Evolutionary conservation across 2,797 vertebrate species (phyloP), one percentile per base, ranked within the genome.

Genomic region (Tamandua tetradactyla): DNA sequence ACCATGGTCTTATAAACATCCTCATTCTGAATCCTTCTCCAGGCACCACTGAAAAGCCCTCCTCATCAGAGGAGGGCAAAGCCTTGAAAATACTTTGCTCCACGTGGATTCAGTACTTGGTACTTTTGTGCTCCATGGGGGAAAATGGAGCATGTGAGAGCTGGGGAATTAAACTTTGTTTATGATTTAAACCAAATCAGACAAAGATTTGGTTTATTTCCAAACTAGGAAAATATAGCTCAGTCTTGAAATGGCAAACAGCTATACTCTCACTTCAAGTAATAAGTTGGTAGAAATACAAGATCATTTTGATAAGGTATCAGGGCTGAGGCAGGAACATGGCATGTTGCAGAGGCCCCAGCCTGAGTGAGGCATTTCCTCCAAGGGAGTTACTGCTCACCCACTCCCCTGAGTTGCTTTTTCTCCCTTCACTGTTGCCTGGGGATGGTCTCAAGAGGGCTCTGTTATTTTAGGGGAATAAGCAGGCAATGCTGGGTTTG

Each of bases 191-290:
- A 96, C 87, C 84, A 90, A 93, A 96, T 78, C 55, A 80, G n/a
- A n/a, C n/a, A n/a, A n/a, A n/a, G n/a, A n/a, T n/a, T n/a, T n/a
- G n/a, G n/a, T n/a, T n/a, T n/a, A n/a, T n/a, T n/a, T n/a, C n/a
- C n/a, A n/a, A n/a, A n/a, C 87, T 95, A 96, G 69, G 91, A 97
- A 98, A 97, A 98, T 95, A 95, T 76, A 91, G 94, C 84, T 93
- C 83, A 94, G 89, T 78, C 87, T 87, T 80, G 62, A 94, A 87
- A 96, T 17, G 84, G 47, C 75, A 91, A 42, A 71, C 80, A 81
- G 68, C 57, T 87, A 61, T 69, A 85, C 87, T 78, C 80, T 68
- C 66, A 93, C 92, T 96, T 97, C 94, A 96, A 96, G 93, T 97
- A 96, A 47, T 55, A 5, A 47, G 62, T 4, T 83, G 91, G 69